A percentile compares a stretch with the other conserved stretches of the same genome.
Conservation (phyloP, 2,888 invertebrate species). For the Nasonia oneida region DNA sequence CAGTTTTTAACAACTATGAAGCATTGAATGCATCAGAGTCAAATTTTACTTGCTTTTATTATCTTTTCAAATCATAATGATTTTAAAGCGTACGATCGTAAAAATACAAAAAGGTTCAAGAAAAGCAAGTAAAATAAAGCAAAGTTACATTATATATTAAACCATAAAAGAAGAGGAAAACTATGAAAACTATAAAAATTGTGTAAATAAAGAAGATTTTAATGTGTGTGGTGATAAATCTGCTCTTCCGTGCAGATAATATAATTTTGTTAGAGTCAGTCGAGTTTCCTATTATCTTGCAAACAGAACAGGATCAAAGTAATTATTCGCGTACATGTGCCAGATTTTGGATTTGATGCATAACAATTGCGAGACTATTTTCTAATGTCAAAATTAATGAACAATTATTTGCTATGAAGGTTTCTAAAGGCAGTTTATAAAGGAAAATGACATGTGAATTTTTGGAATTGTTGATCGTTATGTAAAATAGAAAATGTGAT, state of each 20-base stretch:
- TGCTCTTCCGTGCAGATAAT: neutral
- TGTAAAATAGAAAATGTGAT: conserved; percentile 65
- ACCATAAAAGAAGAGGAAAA: neutral
- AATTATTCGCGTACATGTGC: conserved; percentile 36
- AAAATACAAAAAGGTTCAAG: neutral
- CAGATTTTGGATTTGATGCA: conserved; percentile 48
- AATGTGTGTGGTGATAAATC: neutral
- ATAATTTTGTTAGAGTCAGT: neutral
- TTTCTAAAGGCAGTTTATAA: conserved; percentile 27
- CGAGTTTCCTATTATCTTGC: conserved; percentile 9
- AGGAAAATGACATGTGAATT: conserved; percentile 21
- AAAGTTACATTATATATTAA: neutral
- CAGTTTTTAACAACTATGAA: neutral
- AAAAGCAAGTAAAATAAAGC: conserved; percentile 5
- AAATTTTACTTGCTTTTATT: neutral
- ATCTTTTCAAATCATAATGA: neutral
- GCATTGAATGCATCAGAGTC: neutral
- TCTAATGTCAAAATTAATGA: conserved; percentile 42
- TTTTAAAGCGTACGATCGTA: neutral
- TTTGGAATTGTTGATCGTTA: conserved; percentile 56
- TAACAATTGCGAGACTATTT: conserved; percentile 53
- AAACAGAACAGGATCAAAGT: conserved; percentile 48
- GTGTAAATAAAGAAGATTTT: conserved; percentile 27
- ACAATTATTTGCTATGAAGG: conserved; percentile 30
- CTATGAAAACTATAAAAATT: conserved; percentile 25